Conservation (phyloP, 2,113 vertebrate species). For the Centrocercus urophasianus region DNA sequence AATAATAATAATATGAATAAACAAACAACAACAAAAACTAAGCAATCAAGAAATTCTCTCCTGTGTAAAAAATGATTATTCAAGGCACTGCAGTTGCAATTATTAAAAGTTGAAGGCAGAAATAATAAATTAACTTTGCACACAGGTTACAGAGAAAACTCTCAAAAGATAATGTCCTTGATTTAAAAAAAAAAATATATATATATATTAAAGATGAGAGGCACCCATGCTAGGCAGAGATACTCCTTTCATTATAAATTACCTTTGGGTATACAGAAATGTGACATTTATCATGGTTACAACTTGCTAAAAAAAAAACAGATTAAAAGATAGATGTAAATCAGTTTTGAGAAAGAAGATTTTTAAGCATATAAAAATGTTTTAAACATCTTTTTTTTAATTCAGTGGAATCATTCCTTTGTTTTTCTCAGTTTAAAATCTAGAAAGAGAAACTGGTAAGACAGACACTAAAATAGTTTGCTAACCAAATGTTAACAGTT, state of each 20-base stretch:
- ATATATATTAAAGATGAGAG: neutral
- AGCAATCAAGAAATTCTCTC: neutral
- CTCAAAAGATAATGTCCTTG: neutral
- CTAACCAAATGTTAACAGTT: neutral
- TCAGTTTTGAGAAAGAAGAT: neutral
- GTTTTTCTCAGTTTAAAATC: neutral
- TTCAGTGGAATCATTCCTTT: neutral
- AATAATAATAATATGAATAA: neutral
- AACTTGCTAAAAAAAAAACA: neutral
- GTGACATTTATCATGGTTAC: neutral
- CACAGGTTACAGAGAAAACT: neutral
- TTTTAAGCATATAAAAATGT: neutral
- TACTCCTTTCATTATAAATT: neutral
- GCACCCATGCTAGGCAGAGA: neutral
- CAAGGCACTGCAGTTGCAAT: constrained; percentile 4
- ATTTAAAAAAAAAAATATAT: neutral
- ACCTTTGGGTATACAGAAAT: neutral
- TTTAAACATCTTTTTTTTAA: neutral
- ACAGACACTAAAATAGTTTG: neutral
- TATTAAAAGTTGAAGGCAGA: neutral
- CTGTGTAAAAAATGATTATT: neutral
- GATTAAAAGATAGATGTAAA: neutral
- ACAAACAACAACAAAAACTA: neutral
- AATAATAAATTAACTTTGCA: constrained; percentile 41
- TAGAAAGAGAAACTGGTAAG: neutral